Evolutionary conservation across 2,888 invertebrate genomes (phyloP).

Genomic region (Melinaea menophilus): DNA sequence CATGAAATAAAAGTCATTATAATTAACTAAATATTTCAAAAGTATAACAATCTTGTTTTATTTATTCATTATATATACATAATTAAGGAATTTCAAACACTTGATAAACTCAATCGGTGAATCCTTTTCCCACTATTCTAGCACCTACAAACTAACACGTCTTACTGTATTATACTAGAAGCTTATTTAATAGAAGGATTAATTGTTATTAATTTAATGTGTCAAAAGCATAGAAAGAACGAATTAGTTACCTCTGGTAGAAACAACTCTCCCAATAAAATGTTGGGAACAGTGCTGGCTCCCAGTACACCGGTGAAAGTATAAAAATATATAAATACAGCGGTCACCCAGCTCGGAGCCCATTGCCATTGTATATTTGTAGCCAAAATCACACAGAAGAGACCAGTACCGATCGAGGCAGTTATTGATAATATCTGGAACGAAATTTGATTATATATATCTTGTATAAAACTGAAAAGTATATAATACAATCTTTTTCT

Average conservation of each 20-base stretch:
- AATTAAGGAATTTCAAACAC: no score
- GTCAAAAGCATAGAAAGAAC: background rate
- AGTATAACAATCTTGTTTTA: no score
- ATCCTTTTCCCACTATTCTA: no score
- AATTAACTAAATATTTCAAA: no score
- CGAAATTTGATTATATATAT: background rate
- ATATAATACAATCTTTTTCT: constrained; percentile 20
- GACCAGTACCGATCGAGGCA: constrained; percentile 34
- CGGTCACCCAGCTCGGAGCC: constrained; percentile 37
- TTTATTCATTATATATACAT: no score
- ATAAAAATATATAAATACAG: constrained; percentile 35
- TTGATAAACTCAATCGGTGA: no score
- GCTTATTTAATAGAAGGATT: background rate
- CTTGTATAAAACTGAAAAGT: background rate
- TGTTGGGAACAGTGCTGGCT: constrained; percentile 31
- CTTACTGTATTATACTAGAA: no score
- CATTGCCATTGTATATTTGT: constrained; percentile 36
- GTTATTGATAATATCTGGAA: constrained; percentile 39
- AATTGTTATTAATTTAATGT: background rate
- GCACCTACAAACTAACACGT: no score
- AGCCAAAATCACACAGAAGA: constrained; percentile 35
- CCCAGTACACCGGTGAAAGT: constrained; percentile 25
- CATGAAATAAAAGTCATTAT: background rate
- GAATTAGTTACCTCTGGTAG: constrained; percentile 32
- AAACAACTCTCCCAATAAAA: constrained; percentile 32